These are phyloP conservation scores for Hyaena hyaena DNA, from an alignment of 2,113 vertebrate species.

Conservation along the genomic window DNA sequence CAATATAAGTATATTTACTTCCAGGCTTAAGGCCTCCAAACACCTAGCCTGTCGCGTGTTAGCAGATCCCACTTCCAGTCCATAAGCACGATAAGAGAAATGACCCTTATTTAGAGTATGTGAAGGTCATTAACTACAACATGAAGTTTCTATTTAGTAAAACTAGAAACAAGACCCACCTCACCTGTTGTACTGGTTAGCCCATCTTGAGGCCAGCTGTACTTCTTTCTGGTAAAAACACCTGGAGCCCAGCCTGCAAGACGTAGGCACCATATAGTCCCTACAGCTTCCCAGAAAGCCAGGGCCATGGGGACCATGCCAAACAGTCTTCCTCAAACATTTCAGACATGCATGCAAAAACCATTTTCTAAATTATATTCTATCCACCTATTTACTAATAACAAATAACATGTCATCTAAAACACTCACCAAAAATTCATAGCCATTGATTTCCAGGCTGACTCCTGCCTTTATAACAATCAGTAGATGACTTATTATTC, in stretches of 20 bases:
- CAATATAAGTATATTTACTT: neutral
- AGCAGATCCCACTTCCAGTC: neutral
- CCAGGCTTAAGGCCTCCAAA: neutral
- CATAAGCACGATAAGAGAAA: neutral
- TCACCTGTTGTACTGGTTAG: neutral
- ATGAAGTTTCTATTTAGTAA: neutral
- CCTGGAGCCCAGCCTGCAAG: neutral
- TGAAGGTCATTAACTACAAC: neutral
- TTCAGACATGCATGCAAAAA: neutral
- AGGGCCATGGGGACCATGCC: no score
- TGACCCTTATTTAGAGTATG: neutral
- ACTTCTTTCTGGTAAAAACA: neutral
- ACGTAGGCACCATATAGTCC: rapidly evolving
- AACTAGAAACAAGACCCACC: neutral
- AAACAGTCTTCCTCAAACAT: neutral
- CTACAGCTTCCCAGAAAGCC: no score
- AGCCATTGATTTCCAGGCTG: neutral
- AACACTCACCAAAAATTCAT: neutral
- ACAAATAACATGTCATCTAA: neutral
- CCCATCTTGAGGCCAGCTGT: neutral
- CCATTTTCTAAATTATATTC: rapidly evolving
- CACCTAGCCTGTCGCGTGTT: neutral
- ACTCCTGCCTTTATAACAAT: neutral
- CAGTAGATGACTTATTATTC: neutral
- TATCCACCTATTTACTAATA: neutral